Percentiles rank a stretch among this genome's conserved stretches.
Conservation (phyloP, 2,888 invertebrate genomes). For the Harmothoe impar region DNA sequence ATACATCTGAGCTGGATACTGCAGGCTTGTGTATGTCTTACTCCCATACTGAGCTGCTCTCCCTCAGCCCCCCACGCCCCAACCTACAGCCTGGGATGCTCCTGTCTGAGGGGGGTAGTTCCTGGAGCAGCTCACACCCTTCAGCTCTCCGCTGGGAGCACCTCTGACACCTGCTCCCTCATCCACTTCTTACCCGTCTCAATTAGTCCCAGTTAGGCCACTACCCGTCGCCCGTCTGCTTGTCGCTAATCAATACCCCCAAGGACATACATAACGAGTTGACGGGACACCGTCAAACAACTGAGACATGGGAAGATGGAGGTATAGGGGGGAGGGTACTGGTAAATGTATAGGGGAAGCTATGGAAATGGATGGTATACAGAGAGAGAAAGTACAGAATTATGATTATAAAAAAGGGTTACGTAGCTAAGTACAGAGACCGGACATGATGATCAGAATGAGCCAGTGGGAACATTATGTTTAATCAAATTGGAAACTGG, state of each 20-base stretch:
- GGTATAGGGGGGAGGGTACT: neutral
- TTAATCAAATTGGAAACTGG: too few species aligned
- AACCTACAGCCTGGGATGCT: neutral
- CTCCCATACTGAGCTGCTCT: too few species aligned
- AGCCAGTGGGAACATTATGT: too few species aligned
- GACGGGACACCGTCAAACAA: neutral
- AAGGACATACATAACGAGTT: slow-evolving; percentile 20
- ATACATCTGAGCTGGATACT: too few species aligned
- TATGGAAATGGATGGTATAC: too few species aligned
- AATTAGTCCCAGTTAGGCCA: slow-evolving; percentile 47
- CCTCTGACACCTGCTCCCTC: slow-evolving; percentile 47
- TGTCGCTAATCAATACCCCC: slow-evolving; percentile 3
- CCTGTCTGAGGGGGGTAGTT: neutral
- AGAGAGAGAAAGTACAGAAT: too few species aligned
- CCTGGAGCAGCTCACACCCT: neutral
- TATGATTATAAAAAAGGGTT: too few species aligned
- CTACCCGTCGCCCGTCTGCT: neutral
- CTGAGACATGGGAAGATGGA: neutral
- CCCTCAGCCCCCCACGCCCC: too few species aligned
- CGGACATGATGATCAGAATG: too few species aligned
- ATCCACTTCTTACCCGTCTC: neutral
- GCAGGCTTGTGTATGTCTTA: too few species aligned
- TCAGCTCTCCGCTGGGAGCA: neutral
- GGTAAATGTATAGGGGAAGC: too few species aligned
- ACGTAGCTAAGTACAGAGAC: too few species aligned